Evolutionary conservation across 2,888 invertebrate genomes (phyloP), one percentile per base, ranked within the genome.

Genomic region (Mythimna albipuncta): DNA sequence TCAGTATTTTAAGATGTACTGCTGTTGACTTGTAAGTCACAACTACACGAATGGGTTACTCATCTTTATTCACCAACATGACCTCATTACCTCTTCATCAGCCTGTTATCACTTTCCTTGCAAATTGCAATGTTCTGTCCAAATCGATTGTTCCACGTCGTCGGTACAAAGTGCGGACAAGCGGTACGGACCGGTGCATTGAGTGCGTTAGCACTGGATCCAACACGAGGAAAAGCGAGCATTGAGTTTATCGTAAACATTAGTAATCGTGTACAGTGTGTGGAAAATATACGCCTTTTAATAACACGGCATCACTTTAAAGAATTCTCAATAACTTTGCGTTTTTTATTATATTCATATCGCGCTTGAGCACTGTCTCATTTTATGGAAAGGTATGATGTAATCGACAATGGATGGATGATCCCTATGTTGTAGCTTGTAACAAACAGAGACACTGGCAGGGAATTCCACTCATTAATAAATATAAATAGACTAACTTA

Each of bases 151-250:
- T 77, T 64, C 16, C 77, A 35, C 26, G 54, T 21, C 11, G n/a
- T 58, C 13, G 21, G 70, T 64, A 58, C 70, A 63, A 66, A 76
- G 62, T 50, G 26, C 70, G 26, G n/a, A 38, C 2, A 44, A 44
- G 19, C 55, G 19, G 21, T 6, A 47, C 50, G n/a, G 55, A 2
- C 9, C 44, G 16, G 69, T 76, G 59, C 78, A 32, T 50, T 35
- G 19, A 54, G 78, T 79, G 32, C 71, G 55, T 21, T 11, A 6
- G 78, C 57, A 81, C 78, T 81, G n/a, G 26, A 19, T 58, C 3
- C 1, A 19, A 64, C 16, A 64, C 7, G 35, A 59, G 76, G 65
- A 62, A 57, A 73, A n/a, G 3, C 16, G 11, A 32, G 16, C 13
- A 21, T 16, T 41, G 41, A 19, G 9, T 38, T 44, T 44, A 44